These are phyloP conservation scores for Alauda arvensis DNA, from an alignment of 2,797 vertebrate species.

Conservation along the genomic window DNA sequence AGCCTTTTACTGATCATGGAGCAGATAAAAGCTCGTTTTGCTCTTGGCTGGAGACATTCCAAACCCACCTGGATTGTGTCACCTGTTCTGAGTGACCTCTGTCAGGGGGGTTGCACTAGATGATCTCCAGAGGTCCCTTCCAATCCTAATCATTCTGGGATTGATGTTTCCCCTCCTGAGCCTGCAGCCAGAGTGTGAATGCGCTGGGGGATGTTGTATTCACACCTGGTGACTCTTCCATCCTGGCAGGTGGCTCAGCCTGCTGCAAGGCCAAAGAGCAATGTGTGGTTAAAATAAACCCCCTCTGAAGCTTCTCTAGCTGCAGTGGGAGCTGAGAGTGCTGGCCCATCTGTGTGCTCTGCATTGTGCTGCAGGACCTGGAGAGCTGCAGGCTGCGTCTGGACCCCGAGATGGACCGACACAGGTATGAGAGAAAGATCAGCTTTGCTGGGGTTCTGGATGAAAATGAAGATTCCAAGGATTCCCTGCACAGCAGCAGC, in stretches of 20 bases:
- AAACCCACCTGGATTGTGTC: not conserved
- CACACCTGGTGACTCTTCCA: not conserved
- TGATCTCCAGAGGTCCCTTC: not conserved
- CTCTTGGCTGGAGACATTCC: not conserved
- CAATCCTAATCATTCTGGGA: not conserved
- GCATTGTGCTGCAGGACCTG: conserved; percentile 78
- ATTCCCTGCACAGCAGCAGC: conserved; percentile 96
- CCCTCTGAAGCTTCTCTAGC: not conserved
- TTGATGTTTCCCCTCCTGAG: not conserved
- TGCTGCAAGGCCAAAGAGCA: not conserved
- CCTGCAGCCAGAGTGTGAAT: not conserved
- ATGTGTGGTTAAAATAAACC: not conserved
- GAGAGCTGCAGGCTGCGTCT: conserved; percentile 92
- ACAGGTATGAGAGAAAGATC: conserved; percentile 98
- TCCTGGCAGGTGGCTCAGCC: not conserved
- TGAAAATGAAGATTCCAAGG: conserved; percentile 92
- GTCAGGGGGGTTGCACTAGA: not conserved
- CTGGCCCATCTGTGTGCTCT: not conserved
- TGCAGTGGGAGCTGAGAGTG: not conserved
- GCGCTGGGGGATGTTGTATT: not conserved
- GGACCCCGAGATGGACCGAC: conserved; percentile 92
- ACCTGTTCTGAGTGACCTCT: not conserved
- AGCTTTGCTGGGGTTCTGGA: conserved; percentile 97
- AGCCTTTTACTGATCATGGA: not conserved
- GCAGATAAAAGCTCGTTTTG: not conserved